Conservation (phyloP, 2,797 vertebrate genomes). For the Hyperoplus lanceolatus region DNA sequence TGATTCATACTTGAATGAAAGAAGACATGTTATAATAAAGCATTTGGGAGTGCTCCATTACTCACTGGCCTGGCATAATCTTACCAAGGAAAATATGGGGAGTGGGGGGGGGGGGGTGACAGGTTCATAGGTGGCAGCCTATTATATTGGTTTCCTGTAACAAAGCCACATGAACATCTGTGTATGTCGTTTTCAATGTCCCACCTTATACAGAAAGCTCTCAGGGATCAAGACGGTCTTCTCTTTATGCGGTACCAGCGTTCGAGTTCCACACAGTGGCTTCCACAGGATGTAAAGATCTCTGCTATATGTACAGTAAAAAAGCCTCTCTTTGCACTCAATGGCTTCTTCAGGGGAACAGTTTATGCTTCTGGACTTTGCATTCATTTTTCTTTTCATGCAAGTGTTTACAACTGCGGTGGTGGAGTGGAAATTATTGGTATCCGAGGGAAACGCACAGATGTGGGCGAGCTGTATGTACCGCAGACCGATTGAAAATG, state of each 20-base stretch:
- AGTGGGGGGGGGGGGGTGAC: conserved; percentile 40
- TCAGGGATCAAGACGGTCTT: conserved; percentile 36
- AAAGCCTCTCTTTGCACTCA: conserved; percentile 35
- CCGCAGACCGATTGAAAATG: conserved; percentile 2
- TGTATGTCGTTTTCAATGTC: conserved; percentile 70
- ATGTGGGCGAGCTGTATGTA: conserved; percentile 8
- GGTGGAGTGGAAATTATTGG: conserved; percentile 20
- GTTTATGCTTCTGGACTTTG: conserved; percentile 22
- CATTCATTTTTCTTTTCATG: conserved; percentile 4
- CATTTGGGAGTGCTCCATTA: conserved; percentile 51
- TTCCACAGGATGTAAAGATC: conserved; percentile 33
- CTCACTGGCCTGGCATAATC: conserved; percentile 46
- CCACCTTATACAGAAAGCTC: conserved; percentile 61
- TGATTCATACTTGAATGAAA: too few relatives aligned
- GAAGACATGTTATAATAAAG: conserved; percentile 50
- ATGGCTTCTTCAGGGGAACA: background rate
- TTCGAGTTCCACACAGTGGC: conserved; percentile 27
- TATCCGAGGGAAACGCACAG: conserved; percentile 21
- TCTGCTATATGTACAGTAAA: conserved; percentile 8
- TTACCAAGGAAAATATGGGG: conserved; percentile 38
- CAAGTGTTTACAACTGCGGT: conserved; percentile 21
- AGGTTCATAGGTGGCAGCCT: conserved; percentile 69
- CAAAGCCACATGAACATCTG: conserved; percentile 72
- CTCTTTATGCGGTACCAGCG: conserved; percentile 26
- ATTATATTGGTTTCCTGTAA: conserved; percentile 73